phyloP scores from a whole-genome alignment of 2,113 vertebrate species.

The Seriola dumerili region DNA sequence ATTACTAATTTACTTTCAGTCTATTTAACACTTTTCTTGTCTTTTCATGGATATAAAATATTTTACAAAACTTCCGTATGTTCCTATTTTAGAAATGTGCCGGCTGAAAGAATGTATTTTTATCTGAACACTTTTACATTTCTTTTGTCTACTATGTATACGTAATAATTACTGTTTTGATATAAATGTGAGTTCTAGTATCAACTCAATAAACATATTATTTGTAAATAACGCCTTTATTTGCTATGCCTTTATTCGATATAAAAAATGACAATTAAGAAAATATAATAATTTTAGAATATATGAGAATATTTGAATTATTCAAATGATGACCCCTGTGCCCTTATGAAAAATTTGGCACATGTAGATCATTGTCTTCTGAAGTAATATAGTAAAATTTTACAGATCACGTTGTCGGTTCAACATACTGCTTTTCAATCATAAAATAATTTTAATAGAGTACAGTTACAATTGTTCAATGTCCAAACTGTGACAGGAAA shows the following conservation, averaged over 20 bases:
- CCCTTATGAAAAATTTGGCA: background rate
- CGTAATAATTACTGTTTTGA: slow-evolving; percentile 9
- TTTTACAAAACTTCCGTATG: background rate
- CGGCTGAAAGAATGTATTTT: background rate
- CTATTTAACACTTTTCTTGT: slow-evolving; percentile 5
- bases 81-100: background rate
- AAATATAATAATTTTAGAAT: background rate
- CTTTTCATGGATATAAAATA: background rate
- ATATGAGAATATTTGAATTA: background rate
- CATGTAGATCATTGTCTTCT: background rate
- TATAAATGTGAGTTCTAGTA: background rate
- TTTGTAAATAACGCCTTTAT: background rate
- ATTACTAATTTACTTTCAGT: background rate
- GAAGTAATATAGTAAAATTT: background rate
- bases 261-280: background rate
- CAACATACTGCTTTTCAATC: background rate
- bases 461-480: background rate
- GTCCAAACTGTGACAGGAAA: slow-evolving; percentile 19
- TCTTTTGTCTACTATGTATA: background rate
- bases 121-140: background rate
- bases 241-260: background rate
- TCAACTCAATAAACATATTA: slow-evolving; percentile 23
- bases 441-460: slow-evolving; percentile 9
- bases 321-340: background rate
- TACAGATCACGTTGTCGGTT: background rate